Conservation (phyloP, 2,888 invertebrate genomes). For the Onthophagus sagittarius region DNA sequence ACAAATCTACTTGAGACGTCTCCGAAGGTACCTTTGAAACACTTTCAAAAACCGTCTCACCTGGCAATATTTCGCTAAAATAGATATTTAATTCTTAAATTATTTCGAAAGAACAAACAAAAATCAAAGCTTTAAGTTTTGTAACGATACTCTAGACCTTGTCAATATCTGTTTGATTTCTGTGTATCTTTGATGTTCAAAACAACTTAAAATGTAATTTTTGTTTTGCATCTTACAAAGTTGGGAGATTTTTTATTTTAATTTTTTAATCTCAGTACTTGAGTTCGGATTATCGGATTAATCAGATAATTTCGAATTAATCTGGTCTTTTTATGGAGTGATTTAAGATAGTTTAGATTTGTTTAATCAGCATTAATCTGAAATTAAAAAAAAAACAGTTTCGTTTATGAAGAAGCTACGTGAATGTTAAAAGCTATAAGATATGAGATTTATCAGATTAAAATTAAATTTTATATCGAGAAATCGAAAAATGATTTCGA, state of each 20-base stretch:
- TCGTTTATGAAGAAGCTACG: neutral
- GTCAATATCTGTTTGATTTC: too few relatives aligned
- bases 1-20: neutral
- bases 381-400: neutral
- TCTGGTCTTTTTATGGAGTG: neutral
- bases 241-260: neutral
- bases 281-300: neutral
- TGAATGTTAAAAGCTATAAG: neutral
- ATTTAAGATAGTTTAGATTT: neutral
- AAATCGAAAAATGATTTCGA: too few relatives aligned
- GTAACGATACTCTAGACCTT: neutral
- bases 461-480: too few relatives aligned
- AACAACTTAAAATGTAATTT: neutral
- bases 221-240: neutral
- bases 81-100: too few relatives aligned
- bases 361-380: neutral
- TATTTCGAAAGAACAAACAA: too few relatives aligned
- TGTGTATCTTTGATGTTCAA: neutral
- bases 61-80: too few relatives aligned
- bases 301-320: neutral
- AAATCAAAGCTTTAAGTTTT: neutral
- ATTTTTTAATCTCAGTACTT: neutral
- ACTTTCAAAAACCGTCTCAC: neutral
- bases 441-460: too few relatives aligned
- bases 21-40: constrained; percentile 4